A percentile compares a stretch with the other conserved stretches of the same genome.
Evolutionary conservation across 1,140 invertebrate genomes (phyloP).

Genomic region (Popillia japonica): DNA sequence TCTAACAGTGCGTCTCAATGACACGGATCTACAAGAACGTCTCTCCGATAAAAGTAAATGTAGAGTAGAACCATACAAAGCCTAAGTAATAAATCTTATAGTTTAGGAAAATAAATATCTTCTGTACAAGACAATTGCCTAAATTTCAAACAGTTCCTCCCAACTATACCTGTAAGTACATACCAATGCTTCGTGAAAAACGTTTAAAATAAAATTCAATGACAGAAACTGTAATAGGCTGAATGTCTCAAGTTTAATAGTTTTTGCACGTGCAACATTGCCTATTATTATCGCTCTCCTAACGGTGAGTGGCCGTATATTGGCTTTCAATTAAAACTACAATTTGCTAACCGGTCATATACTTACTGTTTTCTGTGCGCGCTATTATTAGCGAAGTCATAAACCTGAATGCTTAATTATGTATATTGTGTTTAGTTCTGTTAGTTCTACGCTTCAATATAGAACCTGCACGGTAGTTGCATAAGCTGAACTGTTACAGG

Average conservation of each 20-base stretch:
- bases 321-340: slow-evolving; percentile 6
- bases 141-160: too few species aligned
- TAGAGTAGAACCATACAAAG: too few species aligned
- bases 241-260: background rate
- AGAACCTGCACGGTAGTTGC: background rate
- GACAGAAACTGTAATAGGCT: too few species aligned
- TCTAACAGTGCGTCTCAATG: too few species aligned
- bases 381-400: slow-evolving; percentile 6
- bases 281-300: background rate
- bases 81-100: too few species aligned
- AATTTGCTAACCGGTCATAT: background rate
- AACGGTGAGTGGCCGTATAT: background rate
- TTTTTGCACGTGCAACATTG: slow-evolving; percentile 1
- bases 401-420: slow-evolving; percentile 11
- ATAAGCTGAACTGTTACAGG: background rate
- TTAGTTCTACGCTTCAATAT: background rate
- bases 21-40: too few species aligned
- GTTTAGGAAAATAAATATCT: too few species aligned
- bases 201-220: too few species aligned
- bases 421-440: background rate
- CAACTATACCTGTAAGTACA: too few species aligned
- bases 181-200: too few species aligned
- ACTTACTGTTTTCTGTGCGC: background rate
- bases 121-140: too few species aligned
- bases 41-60: too few species aligned